These are phyloP conservation scores for Huso huso DNA, from an alignment of 2,797 vertebrate genomes.

Conservation along the genomic window DNA sequence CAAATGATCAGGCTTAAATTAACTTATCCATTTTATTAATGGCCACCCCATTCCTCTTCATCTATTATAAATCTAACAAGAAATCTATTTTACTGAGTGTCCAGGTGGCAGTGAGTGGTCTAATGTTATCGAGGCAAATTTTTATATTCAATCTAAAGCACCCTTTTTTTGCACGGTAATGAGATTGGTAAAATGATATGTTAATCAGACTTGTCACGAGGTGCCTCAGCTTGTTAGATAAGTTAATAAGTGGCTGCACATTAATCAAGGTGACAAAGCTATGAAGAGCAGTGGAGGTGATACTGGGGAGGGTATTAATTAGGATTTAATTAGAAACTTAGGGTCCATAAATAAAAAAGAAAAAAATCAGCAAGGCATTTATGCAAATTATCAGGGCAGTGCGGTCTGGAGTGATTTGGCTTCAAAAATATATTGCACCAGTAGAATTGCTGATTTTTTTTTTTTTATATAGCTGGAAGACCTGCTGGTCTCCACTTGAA, in stretches of 20 bases:
- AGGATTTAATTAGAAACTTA: constrained; percentile 96
- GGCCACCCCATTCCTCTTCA: constrained; percentile 74
- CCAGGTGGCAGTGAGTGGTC: constrained; percentile 50
- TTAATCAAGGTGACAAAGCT: constrained; percentile 90
- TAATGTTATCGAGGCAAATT: constrained; percentile 79
- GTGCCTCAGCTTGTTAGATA: constrained; percentile 71
- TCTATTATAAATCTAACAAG: constrained; percentile 79
- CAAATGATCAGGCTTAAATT: constrained; percentile 73
- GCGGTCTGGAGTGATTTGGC: background rate
- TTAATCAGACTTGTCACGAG: constrained; percentile 84
- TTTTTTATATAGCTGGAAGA: background rate
- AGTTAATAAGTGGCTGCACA: constrained; percentile 88
- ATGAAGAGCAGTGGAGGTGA: constrained; percentile 75
- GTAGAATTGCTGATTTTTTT: background rate
- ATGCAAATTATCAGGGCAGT: constrained; percentile 51
- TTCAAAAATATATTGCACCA: background rate
- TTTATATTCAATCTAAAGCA: constrained; percentile 85
- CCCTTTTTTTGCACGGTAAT: constrained; percentile 52
- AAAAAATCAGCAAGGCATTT: constrained; percentile 50
- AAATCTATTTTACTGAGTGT: constrained; percentile 68
- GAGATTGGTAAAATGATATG: constrained; percentile 68
- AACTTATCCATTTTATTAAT: constrained; percentile 89
- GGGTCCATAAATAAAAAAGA: constrained; percentile 76
- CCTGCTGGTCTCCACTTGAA: background rate
- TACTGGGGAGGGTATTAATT: constrained; percentile 89